Evolutionary conservation across 1,140 invertebrate genomes (phyloP), one percentile per base, ranked within the genome.

Genomic region (Panagrolaimus sp.): DNA sequence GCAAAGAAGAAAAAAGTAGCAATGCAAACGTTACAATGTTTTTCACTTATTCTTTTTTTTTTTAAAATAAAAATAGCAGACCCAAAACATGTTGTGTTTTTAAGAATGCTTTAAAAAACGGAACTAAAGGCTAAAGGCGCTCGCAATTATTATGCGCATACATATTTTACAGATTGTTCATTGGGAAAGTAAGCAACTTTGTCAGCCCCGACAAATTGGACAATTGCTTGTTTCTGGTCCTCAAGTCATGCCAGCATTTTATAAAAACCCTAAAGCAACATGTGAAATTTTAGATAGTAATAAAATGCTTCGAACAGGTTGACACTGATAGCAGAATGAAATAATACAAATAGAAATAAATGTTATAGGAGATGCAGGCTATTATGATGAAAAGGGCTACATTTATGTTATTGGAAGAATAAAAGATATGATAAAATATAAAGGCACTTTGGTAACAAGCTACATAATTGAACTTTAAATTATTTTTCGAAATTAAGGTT

Each of bases 401-500:
- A 74, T 84, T 46, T 79, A 73, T 53, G 75, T 83, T 0, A 67
- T 81, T n/a, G 82, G 83, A 57, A 67, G 78, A 65, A 68, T 83
- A 11, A 83, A 83, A 61, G 82, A 83, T 47, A 74, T 83, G 9
- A 78, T 78, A 14, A 75, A 75, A 38, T 78, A 69, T 73, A 78
- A 75, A 48, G 76, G 76, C 47, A 69, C 68, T 16, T 53, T 78
- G 48, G 76, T 78, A 46, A 64, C 61, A 25, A 69, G 25, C 16
- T 66, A 23, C 68, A 51, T 4, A 31, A 67, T 45, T 9, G 4
- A 63, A 27, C 51, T 1, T 4, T 11, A 57, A 13, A 57, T n/a
- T n/a, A 57, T 25, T 27, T 5, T 11, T 14, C 13, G 8, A 43
- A 43, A 27, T 71, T 62, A 82, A 92, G 90, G 90, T 92, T 11